phyloP scores from a whole-genome alignment of 2,113 vertebrate genomes.

The Solea senegalensis region DNA sequence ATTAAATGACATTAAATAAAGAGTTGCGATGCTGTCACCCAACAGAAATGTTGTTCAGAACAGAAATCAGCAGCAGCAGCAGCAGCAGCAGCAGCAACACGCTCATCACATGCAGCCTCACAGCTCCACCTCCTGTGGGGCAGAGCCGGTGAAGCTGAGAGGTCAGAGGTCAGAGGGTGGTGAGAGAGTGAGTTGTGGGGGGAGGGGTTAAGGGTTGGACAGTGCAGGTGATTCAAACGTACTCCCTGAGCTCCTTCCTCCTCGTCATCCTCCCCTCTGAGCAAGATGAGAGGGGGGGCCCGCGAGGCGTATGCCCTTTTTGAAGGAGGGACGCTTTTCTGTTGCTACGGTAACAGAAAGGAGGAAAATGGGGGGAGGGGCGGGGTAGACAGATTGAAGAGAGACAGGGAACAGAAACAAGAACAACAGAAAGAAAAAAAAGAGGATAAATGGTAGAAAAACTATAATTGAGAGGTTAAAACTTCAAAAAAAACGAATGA shows the following conservation, averaged over 20 bases:
- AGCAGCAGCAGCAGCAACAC: slow-evolving; percentile 64
- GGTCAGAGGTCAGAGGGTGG: slow-evolving; percentile 18
- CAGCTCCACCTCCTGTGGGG: slow-evolving; percentile 42
- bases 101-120: slow-evolving; percentile 72
- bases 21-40: slow-evolving; percentile 32
- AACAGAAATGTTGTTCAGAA: slow-evolving; percentile 25
- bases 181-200: slow-evolving; percentile 17
- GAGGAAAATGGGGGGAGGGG: slow-evolving; percentile 11
- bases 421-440: not conserved
- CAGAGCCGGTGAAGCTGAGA: slow-evolving; percentile 33
- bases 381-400: slow-evolving; percentile 5
- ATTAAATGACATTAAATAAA: not conserved
- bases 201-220: not conserved
- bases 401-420: not conserved
- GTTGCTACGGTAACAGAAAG: slow-evolving; percentile 75
- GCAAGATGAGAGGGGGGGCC: slow-evolving; percentile 81
- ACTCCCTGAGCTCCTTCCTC: slow-evolving; percentile 84
- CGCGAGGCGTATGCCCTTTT: slow-evolving; percentile 69
- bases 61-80: slow-evolving; percentile 54
- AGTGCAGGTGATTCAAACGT: slow-evolving; percentile 59
- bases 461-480: not conserved
- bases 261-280: slow-evolving; percentile 78
- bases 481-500: not conserved
- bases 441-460: not conserved
- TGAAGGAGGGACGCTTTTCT: slow-evolving; percentile 70